Conservation (phyloP, 2,113 vertebrate genomes). For the Setophaga kirtlandii region DNA sequence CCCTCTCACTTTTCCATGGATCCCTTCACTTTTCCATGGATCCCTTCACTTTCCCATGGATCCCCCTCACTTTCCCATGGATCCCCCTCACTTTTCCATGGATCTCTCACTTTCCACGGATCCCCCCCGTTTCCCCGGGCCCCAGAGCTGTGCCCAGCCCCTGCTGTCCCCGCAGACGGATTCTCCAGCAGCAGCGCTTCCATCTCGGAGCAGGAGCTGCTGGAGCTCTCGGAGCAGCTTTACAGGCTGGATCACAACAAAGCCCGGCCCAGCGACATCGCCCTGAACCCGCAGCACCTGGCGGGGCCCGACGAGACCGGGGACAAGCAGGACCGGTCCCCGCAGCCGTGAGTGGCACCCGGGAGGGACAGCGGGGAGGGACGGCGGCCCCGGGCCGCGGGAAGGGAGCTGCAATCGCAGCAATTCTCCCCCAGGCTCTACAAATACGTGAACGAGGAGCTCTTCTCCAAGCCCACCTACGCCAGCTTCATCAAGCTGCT, state of each 20-base stretch:
- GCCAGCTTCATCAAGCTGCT: slow-evolving; percentile 83
- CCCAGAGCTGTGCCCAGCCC: neutral
- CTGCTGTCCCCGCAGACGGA: slow-evolving; percentile 14
- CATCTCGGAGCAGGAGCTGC: slow-evolving; percentile 80
- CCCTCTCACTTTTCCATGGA: too few species aligned
- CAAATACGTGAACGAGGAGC: slow-evolving; percentile 79
- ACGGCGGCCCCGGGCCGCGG: rapidly evolving
- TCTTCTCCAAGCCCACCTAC: slow-evolving; percentile 88
- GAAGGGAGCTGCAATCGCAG: neutral
- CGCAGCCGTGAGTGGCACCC: slow-evolving; percentile 74
- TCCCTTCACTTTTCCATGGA: too few species aligned
- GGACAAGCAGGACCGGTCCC: slow-evolving; percentile 71
- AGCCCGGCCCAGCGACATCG: slow-evolving; percentile 76
- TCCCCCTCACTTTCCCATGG: too few species aligned
- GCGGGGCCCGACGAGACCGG: slow-evolving; percentile 66
- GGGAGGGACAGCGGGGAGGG: neutral
- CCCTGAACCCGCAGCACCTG: slow-evolving; percentile 80
- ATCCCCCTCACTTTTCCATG: too few species aligned
- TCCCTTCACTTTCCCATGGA: too few species aligned
- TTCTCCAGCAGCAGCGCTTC: slow-evolving; percentile 53
- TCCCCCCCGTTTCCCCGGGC: rapidly evolving
- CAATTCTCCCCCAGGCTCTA: slow-evolving; percentile 78
- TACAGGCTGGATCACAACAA: slow-evolving; percentile 83
- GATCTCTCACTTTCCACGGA: too few species aligned
- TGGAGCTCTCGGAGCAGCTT: slow-evolving; percentile 83